Evolutionary conservation across 2,113 vertebrate species (phyloP), one percentile per base, ranked within the genome.

Genomic region (Beaufortia kweichowensis): DNA sequence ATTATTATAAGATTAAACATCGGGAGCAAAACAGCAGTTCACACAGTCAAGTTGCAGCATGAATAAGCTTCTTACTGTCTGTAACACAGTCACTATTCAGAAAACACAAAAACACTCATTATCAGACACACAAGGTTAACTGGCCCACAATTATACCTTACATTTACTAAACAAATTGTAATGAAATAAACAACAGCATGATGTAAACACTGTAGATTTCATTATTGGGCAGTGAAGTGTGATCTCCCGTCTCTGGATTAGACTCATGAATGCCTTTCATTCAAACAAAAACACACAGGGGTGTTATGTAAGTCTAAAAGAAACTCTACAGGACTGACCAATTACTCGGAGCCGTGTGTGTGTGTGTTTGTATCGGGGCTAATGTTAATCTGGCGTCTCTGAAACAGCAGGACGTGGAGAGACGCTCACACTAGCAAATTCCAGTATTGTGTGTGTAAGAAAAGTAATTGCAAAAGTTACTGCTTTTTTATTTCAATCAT

Each of bases 1-100:
- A 35, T 79, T 61, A 82, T 83, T 79, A 83, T 41, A 62, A 50
- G 78, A 79, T 82, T 73, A 62, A 19, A 14, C 66, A 64, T 57
- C 26, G 15, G 61, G 46, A 24, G 62, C 71, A 39, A 76, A 79
- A 78, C 50, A 81, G 43, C 46, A 64, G 53, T 84, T 75, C 65
- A 55, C 26, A 33, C 31, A 1, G 1, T 46, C 75, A 77, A 33
- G 75, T 65, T 55, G 33, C 61, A 77, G 26, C 74, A 67, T 24
- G 62, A 75, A 60, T 72, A 41, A 61, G 35, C 53, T 33, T 46
- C 65, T 26, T 48, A 23, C 35, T 29, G 66, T 29, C 23, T 28
- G n/a, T 15, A 10, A 57, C 41, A 28, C n/a, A 26, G 29, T 31
- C 21, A 19, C 15, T 53, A 50, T 65, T 55, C 63, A 62, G 29